Percentiles rank a stretch among this genome's conserved stretches.
Evolutionary conservation across 2,888 invertebrate species (phyloP).

Genomic region (Drosophila robusta): DNA sequence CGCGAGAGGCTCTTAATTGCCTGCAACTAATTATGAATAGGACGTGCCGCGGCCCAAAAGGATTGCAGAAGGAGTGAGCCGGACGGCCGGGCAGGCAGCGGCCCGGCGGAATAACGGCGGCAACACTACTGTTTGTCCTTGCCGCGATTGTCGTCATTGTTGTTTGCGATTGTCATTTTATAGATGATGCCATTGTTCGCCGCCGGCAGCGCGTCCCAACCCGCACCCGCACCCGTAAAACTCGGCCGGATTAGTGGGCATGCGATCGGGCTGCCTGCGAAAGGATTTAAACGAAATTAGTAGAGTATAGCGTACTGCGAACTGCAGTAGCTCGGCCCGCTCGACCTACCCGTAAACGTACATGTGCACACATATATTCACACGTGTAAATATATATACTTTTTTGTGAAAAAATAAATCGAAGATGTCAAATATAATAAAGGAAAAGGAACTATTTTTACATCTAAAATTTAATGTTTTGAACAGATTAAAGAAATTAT

Average conservation of each 20-base stretch:
- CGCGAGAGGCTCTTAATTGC: constrained; percentile 72
- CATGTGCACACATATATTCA: no score
- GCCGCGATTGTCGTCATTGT: constrained; percentile 82
- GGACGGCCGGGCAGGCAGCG: neutral
- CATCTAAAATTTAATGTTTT: no score
- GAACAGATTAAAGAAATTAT: no score
- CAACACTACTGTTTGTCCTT: constrained; percentile 81
- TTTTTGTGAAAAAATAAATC: no score
- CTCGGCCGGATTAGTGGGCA: constrained; percentile 79
- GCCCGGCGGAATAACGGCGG: constrained; percentile 1
- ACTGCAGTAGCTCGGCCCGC: constrained; percentile 9
- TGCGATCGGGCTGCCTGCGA: constrained; percentile 58
- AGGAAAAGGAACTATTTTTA: no score
- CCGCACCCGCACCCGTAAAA: constrained; percentile 67
- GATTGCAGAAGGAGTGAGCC: constrained; percentile 67
- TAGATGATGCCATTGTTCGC: constrained; percentile 77
- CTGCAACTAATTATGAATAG: constrained; percentile 81
- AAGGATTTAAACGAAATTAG: constrained; percentile 76
- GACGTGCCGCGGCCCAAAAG: constrained; percentile 21
- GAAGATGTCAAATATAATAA: no score
- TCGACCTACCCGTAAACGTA: neutral
- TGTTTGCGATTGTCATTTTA: constrained; percentile 83
- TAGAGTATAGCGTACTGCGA: neutral
- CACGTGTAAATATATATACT: no score
- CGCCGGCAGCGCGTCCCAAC: constrained; percentile 32